Conservation (phyloP, 2,888 invertebrate species). For the Chrysolina haemoptera region DNA sequence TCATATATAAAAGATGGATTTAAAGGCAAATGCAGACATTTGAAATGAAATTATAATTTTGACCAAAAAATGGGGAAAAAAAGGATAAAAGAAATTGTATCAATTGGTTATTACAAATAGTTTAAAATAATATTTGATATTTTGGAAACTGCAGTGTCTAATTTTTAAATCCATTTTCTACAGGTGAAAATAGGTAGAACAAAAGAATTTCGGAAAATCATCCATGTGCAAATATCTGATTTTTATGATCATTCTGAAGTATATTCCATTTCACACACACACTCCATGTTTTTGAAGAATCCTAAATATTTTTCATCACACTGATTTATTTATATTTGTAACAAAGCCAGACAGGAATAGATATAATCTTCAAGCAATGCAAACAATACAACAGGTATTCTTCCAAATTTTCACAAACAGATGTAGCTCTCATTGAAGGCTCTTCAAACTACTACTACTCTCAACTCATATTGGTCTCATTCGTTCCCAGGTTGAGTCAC, state of each 20-base stretch:
- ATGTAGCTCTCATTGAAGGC: background rate
- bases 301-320: background rate
- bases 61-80: too few species aligned
- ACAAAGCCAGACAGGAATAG: background rate
- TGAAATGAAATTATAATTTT: too few species aligned
- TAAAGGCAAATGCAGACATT: too few species aligned
- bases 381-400: background rate
- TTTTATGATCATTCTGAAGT: background rate
- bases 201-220: background rate
- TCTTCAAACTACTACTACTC: background rate
- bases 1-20: too few species aligned
- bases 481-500: background rate
- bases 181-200: background rate
- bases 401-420: constrained; percentile 5
- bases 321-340: background rate
- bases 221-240: background rate
- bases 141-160: too few species aligned
- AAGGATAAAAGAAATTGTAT: too few species aligned
- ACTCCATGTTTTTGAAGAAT: background rate
- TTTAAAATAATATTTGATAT: too few species aligned
- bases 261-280: background rate
- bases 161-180: too few species aligned
- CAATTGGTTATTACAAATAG: too few species aligned
- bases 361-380: background rate
- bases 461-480: background rate